These are phyloP conservation scores for Antheraea mylitta DNA, from an alignment of 1,140 invertebrate genomes.

Conservation along the genomic window DNA sequence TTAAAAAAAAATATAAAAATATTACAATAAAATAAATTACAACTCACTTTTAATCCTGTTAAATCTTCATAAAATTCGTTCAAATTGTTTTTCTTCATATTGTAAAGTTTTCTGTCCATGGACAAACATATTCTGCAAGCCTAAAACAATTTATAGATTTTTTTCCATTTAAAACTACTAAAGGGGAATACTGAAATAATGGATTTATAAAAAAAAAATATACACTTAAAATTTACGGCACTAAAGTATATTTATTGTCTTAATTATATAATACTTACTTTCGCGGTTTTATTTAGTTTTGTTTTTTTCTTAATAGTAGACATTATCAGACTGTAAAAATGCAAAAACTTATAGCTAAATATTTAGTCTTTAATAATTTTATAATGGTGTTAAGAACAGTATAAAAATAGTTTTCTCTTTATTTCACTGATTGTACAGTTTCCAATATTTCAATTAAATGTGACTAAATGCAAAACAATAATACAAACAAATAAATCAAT, in stretches of 20 bases:
- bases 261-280: slow-evolving; percentile 4
- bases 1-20: too few relatives aligned
- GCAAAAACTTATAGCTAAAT: too few relatives aligned
- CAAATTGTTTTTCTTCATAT: slow-evolving; percentile 10
- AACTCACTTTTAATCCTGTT: slow-evolving; percentile 5
- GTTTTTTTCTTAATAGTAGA: slow-evolving; percentile 4
- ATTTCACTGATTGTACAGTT: too few relatives aligned
- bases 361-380: too few relatives aligned
- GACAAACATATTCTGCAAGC: slow-evolving; percentile 20
- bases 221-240: too few relatives aligned
- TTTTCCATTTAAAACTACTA: not conserved
- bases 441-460: too few relatives aligned
- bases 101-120: slow-evolving; percentile 5
- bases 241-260: not conserved
- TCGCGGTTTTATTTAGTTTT: not conserved
- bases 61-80: slow-evolving; percentile 1
- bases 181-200: too few relatives aligned
- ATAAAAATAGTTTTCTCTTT: too few relatives aligned
- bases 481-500: too few relatives aligned
- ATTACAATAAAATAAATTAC: too few relatives aligned
- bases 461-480: too few relatives aligned
- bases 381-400: too few relatives aligned
- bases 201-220: not conserved
- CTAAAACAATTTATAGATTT: slow-evolving; percentile 2
- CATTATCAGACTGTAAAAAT: not conserved